Percentiles rank a stretch among this genome's conserved stretches.
Evolutionary conservation across 1,140 invertebrate genomes (phyloP).

Genomic region (Philopotamus ludificatus): DNA sequence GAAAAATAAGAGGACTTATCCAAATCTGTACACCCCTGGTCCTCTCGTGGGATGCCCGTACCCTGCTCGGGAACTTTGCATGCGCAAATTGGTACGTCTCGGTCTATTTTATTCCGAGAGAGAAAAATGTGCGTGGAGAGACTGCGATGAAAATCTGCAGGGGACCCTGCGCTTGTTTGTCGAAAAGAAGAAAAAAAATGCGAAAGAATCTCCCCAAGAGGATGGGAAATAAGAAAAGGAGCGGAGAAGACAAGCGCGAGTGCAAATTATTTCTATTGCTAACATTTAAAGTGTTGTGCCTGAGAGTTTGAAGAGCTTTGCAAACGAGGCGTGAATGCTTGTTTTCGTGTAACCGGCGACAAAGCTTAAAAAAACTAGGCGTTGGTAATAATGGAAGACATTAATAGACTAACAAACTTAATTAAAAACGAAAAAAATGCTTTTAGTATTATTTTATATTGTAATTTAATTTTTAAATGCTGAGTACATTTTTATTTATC

Average conservation of each 20-base stretch:
- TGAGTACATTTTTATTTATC: too few relatives aligned
- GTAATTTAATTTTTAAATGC: too few relatives aligned
- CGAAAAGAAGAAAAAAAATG: neutral
- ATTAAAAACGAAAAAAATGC: too few relatives aligned
- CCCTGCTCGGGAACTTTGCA: constrained; percentile 26
- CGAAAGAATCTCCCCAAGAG: constrained; percentile 11
- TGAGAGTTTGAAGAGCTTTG: neutral
- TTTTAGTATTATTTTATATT: too few relatives aligned
- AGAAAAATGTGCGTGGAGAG: constrained; percentile 23
- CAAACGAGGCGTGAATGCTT: neutral
- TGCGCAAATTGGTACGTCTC: constrained; percentile 37
- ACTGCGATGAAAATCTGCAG: neutral
- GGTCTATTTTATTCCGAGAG: constrained; percentile 35
- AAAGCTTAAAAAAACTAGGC: too few relatives aligned
- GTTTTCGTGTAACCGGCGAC: too few relatives aligned
- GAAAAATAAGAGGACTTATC: constrained; percentile 27
- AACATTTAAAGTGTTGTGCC: constrained; percentile 8
- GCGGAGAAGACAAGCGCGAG: constrained; percentile 9
- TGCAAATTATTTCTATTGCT: constrained; percentile 37
- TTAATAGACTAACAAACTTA: too few relatives aligned
- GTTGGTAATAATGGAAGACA: too few relatives aligned
- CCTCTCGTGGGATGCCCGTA: constrained; percentile 22
- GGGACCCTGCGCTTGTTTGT: constrained; percentile 21
- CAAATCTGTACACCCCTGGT: constrained; percentile 14
- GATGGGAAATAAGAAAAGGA: neutral